Evolutionary conservation across 2,888 invertebrate genomes (phyloP), one percentile per base, ranked within the genome.

Genomic region (Pristionchus mayeri): DNA sequence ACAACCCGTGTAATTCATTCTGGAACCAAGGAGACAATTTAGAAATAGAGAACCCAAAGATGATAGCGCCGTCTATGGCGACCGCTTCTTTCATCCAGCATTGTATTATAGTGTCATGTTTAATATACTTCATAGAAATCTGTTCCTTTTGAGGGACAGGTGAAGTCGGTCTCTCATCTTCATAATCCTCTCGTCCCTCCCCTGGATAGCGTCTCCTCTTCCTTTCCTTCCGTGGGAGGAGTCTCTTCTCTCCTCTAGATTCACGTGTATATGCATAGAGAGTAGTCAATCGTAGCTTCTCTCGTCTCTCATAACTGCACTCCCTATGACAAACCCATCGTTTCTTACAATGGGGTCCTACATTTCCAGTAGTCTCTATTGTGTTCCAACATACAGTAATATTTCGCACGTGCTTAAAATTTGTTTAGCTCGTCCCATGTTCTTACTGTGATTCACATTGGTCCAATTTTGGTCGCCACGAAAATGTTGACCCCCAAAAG

Each of bases 251-350:
- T 80, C 27, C 37, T 57, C 44, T 54, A 24, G 54, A 50, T 76
- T 48, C 76, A 50, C 76, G 50, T 50, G 50, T 52, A 75, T 67
- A 50, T 48, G 76, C 48, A 40, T 48, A 78, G 78, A 50, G 78
- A 80, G 44, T 40, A 57, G 57, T 50, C 48, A 50, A 57, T 80
- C 57, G 57, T 37, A 54, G 37, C 48, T 85, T 84, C 44, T 82
- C 75, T 57, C 78, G 57, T 30, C n/a, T 67, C 60, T 71, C 48
- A 48, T 76, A 52, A 52, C 60, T 78, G 27, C 44, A 44, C 40
- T 63, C 67, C 79, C 30, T 44, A 71, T 71, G 71, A 40, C 40
- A 34, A 40, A 71, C 24, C 40, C 40, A 40, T n/a, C 40, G 71
- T 44, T 71, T 40, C 44, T 44, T 24, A 30, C 18, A 63, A 34